Conservation (phyloP, 2,797 vertebrate species). For the Chelmon rostratus region DNA sequence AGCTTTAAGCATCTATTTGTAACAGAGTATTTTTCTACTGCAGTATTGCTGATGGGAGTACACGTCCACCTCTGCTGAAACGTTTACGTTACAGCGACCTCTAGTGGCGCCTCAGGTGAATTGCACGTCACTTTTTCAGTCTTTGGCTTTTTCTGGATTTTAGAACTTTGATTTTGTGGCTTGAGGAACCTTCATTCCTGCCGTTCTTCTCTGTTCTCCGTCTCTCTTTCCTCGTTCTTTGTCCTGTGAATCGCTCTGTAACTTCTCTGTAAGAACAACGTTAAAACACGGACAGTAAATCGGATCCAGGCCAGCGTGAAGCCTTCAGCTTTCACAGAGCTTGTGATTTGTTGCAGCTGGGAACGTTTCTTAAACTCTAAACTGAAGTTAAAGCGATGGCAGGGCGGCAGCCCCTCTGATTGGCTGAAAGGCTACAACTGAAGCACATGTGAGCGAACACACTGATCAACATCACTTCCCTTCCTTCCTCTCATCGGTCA, state of each 20-base stretch:
- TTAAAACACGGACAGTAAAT: no score
- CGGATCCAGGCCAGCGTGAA: neutral
- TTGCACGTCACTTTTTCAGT: neutral
- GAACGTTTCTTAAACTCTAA: neutral
- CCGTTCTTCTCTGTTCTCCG: neutral
- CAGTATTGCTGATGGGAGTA: neutral
- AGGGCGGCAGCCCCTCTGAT: neutral
- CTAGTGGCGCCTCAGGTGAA: neutral
- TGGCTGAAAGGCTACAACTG: no score
- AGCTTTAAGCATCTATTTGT: neutral
- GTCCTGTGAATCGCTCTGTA: no score
- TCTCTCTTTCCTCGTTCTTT: no score
- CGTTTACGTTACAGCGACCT: neutral
- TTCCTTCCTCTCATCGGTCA: constrained; percentile 57
- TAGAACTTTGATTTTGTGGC: neutral
- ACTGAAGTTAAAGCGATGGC: neutral
- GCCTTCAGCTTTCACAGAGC: neutral
- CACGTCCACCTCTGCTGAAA: neutral
- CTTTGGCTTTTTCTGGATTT: constrained; percentile 3
- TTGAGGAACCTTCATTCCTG: no score
- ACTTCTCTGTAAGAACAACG: no score
- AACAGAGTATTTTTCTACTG: no score
- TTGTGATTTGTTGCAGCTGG: neutral
- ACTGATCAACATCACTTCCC: neutral
- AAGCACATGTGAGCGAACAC: neutral